These are phyloP conservation scores for Antheraea yamamai DNA, from an alignment of 2,888 invertebrate species.

Conservation along the genomic window DNA sequence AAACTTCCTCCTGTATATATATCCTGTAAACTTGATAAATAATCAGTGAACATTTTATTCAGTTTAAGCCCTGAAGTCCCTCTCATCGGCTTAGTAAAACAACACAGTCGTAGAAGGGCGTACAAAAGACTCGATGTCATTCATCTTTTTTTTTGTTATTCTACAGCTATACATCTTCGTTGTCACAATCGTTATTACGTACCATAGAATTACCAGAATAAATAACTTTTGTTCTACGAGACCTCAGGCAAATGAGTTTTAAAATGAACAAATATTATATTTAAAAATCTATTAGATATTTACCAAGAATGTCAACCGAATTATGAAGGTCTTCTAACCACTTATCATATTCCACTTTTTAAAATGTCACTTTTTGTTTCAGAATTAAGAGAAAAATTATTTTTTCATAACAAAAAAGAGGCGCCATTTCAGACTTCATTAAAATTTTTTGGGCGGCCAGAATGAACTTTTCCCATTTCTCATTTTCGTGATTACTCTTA, in stretches of 20 bases:
- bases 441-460: conserved; percentile 57
- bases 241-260: not conserved
- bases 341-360: not conserved
- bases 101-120: no score
- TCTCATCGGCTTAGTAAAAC: no score
- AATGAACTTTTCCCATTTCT: conserved; percentile 75
- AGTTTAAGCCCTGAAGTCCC: no score
- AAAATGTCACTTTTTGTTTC: conserved; percentile 43
- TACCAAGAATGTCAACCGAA: conserved; percentile 25
- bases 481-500: conserved; percentile 71
- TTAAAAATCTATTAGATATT: conserved; percentile 4
- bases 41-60: no score
- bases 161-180: no score
- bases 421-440: conserved; percentile 63
- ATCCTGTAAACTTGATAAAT: no score
- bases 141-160: no score
- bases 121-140: no score
- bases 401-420: conserved; percentile 56
- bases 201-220: not conserved
- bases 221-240: not conserved
- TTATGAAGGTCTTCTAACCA: conserved; percentile 23
- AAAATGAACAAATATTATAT: not conserved
- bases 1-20: no score
- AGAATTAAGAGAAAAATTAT: conserved; percentile 51
- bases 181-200: not conserved